Conservation (phyloP, 1,140 invertebrate genomes). For the Eupristina koningsbergeri region DNA sequence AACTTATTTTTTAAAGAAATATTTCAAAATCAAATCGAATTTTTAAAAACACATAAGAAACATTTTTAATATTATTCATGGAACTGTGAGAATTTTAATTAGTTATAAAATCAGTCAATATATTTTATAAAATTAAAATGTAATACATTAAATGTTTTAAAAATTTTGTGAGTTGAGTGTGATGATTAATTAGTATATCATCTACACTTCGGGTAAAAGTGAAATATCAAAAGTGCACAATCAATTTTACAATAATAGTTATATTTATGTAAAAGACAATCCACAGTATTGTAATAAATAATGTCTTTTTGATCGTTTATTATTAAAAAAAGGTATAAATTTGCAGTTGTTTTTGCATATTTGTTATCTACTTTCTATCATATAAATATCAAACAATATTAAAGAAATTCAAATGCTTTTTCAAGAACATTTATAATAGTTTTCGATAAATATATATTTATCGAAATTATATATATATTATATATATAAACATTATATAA, state of each 20-base stretch:
- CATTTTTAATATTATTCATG: no score
- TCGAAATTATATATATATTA: no score
- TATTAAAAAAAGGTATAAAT: not conserved
- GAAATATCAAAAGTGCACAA: not conserved
- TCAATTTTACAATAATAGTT: conserved; percentile 5
- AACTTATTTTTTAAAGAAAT: no score
- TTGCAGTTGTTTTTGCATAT: not conserved
- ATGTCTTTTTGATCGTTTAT: not conserved
- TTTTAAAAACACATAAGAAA: not conserved
- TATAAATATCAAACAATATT: not conserved
- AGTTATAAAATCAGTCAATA: no score
- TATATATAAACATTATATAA: not conserved
- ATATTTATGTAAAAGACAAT: conserved; percentile 30
- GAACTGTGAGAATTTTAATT: no score
- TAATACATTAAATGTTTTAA: no score
- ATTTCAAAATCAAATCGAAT: no score
- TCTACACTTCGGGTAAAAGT: not conserved
- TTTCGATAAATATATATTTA: no score
- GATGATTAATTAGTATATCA: not conserved
- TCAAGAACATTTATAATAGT: not conserved
- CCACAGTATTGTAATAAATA: not conserved
- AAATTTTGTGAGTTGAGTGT: no score
- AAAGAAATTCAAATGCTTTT: conserved; percentile 32
- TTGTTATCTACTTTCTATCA: not conserved
- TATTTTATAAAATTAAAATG: no score